Conservation (phyloP, 2,888 invertebrate species). For the Seira ritae region DNA sequence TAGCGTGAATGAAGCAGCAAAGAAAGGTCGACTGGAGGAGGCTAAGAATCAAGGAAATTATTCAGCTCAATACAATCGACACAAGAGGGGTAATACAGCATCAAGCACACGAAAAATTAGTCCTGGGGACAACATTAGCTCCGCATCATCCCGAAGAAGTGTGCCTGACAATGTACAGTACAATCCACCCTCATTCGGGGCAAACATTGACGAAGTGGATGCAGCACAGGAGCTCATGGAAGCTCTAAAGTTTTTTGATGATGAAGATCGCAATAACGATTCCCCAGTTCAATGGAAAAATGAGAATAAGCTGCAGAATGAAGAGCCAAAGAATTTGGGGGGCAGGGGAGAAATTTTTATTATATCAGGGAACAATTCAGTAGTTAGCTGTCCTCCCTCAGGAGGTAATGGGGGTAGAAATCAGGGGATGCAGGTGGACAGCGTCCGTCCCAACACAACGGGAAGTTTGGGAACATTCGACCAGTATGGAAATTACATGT, state of each 20-base stretch:
- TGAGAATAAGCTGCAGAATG: neutral
- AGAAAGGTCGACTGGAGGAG: neutral
- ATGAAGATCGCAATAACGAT: neutral
- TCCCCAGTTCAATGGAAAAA: neutral
- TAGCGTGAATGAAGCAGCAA: neutral
- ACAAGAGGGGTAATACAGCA: slow-evolving; percentile 11
- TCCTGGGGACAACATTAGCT: neutral
- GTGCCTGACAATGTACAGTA: neutral
- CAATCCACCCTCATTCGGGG: slow-evolving; percentile 36
- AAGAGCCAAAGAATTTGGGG: neutral
- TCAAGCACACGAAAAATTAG: neutral
- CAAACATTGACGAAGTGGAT: slow-evolving; percentile 69
- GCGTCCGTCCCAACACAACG: slow-evolving; percentile 33
- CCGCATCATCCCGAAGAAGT: neutral
- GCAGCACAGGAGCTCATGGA: slow-evolving; percentile 69
- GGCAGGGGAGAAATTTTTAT: neutral
- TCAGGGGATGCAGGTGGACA: neutral
- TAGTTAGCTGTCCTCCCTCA: too few species aligned
- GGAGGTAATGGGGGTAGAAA: too few species aligned
- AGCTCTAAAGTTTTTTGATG: slow-evolving; percentile 68
- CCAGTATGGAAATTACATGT: slow-evolving; percentile 28
- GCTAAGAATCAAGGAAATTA: neutral
- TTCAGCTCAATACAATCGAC: neutral
- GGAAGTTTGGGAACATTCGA: slow-evolving; percentile 5
- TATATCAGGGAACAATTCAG: neutral